Conservation (phyloP, 2,797 vertebrate species). For the Rallus crepitans region DNA sequence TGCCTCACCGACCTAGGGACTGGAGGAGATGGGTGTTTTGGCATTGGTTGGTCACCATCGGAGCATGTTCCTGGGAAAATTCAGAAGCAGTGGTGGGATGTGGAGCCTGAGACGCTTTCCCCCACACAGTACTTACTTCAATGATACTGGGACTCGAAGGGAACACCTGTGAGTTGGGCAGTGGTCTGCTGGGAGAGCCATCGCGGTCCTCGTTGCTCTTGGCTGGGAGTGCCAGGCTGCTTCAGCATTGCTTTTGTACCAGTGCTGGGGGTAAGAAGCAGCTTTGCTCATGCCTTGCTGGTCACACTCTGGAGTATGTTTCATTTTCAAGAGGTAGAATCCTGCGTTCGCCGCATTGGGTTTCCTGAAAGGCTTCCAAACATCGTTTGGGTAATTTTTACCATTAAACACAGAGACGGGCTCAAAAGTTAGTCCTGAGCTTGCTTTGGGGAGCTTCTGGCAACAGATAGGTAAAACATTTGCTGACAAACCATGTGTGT, state of each 20-base stretch:
- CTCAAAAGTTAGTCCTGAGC: background rate
- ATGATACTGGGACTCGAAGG: background rate
- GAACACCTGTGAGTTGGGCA: background rate
- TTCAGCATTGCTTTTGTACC: background rate
- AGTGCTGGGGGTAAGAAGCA: background rate
- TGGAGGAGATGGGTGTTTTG: background rate
- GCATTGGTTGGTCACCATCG: rapidly evolving
- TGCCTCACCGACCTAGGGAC: background rate
- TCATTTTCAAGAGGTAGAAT: background rate
- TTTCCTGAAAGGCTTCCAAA: background rate
- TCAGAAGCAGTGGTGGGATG: background rate
- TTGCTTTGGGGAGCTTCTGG: background rate
- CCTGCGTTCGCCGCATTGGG: rapidly evolving
- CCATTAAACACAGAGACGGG: background rate
- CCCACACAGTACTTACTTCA: background rate
- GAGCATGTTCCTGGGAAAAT: background rate
- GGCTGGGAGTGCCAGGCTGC: background rate
- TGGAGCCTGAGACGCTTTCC: background rate
- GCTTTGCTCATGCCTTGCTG: background rate
- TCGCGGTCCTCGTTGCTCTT: rapidly evolving
- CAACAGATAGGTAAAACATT: background rate
- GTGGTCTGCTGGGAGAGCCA: background rate
- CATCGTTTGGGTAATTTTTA: background rate
- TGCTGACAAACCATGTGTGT: background rate
- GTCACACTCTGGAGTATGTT: rapidly evolving